Evolutionary conservation across 2,888 invertebrate species (phyloP), one percentile per base, ranked within the genome.

Genomic region (Herminia tarsipennalis): DNA sequence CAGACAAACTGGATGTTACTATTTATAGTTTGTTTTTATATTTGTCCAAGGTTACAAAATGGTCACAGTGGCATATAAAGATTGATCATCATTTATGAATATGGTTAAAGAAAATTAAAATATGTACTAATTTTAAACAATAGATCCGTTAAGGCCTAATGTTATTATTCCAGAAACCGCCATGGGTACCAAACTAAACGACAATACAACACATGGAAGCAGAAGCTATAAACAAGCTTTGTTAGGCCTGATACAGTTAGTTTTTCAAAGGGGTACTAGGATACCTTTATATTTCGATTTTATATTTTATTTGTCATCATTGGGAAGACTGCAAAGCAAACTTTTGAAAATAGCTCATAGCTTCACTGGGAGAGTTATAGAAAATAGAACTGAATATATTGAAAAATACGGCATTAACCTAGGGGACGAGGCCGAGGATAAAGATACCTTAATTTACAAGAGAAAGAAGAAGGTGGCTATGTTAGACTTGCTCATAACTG

Each of bases 171-270:
- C 60, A 92, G 92, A 93, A 84, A 93, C 93, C 8, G 94, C 95
- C 4, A 94, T 96, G 94, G 96, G 96, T 1, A 90, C 93, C 1
- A 88, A 92, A 49, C 78, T 95, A 14, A 83, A 88, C 33, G 82
- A 86, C 21, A 84, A 91, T 45, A 73, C 82, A 6, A 69, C 76
- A 5, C 53, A 60, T 1, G n/a, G n/a, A n/a, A n/a, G n/a, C n/a
- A 83, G 83, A 12, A 83, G 84, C 29, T 95, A 95, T 68, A 92
- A 94, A 30, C 66, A 88, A 9, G 89, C 93, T 24, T 92, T 95
- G 35, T 80, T 92, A 37, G 68, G 79, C 1, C 66, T 93, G 1
- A 87, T 84, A 20, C 40, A 66, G 24, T 60, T 81, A 4, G 50
- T 88, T 0, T 57, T 88, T 0, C 58, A 83, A 22, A 78, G 93